Evolutionary conservation across 2,113 vertebrate species (phyloP), one percentile per base, ranked within the genome.

Genomic region (Gymnorhina tibicen): DNA sequence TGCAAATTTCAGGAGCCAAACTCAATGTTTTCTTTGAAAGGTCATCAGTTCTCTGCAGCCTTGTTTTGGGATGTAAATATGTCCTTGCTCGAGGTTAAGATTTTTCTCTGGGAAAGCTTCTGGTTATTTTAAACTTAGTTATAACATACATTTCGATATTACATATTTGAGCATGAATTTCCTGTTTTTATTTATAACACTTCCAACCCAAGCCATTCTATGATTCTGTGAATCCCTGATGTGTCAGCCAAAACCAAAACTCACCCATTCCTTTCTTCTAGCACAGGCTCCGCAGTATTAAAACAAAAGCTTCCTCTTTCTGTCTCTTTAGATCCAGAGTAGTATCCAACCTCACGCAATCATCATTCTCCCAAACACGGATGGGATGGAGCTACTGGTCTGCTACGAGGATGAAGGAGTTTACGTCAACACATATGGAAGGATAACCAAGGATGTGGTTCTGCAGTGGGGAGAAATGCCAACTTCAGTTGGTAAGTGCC

Each of bases 381-480:
- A 99, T 26, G 99, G 99, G 60, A 99, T 99, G 95, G 99, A 99
- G 95, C 98, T 99, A n/a, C 98, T 99, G 95, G 99, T 99, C 95
- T 99, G 99, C 97, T 99, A 99, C 1, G 99, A 99, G 96, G 99
- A 99, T 90, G 99, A 99, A 97, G 99, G 99, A 28, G 99, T 99
- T 69, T 99, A 99, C 1, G 99, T 99, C 86, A 99, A 99, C 97
- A 99, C 99, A 0, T 99, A 99, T 0, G 99, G 99, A 35, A 98
- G 99, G 95, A 99, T 99, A 98, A 99, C 99, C 90, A 99, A 99
- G 97, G 99, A 99, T 32, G 99, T 99, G 96, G 99, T 99, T 96
- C 98, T 99, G 82, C 99, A 99, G 97, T 99, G 99, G 99, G 99
- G 99, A 82, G 99, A 99, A 98, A 99, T 99, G 99, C 99, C 99